A percentile compares a stretch with the other conserved stretches of the same genome.
These are phyloP conservation scores for Cherax destructor DNA, from an alignment of 1,140 invertebrate genomes.

Conservation along the genomic window DNA sequence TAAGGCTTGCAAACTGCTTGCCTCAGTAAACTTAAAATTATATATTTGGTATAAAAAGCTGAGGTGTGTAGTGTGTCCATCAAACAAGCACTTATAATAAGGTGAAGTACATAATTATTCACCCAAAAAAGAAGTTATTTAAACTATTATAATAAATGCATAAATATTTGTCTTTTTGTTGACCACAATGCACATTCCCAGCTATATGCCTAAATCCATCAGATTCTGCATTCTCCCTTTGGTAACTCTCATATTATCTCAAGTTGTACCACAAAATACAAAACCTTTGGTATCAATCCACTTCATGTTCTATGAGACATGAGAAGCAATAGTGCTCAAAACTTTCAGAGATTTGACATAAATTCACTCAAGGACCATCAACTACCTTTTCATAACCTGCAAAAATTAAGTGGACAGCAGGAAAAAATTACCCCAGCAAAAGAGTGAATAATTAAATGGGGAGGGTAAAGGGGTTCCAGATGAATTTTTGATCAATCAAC, in stretches of 20 bases:
- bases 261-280: constrained; percentile 28
- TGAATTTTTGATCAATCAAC: constrained; percentile 6
- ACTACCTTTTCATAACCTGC: constrained; percentile 9
- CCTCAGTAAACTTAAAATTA: constrained; percentile 53
- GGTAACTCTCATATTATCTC: constrained; percentile 1
- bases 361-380: not conserved
- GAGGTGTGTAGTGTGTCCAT: constrained; percentile 43
- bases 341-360: not conserved
- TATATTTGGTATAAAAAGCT: constrained; percentile 62
- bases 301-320: not conserved
- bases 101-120: constrained; percentile 24
- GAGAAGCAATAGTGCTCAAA: not conserved
- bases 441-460: not conserved
- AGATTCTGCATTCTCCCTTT: constrained; percentile 22
- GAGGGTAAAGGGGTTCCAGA: not conserved
- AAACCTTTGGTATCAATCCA: constrained; percentile 51
- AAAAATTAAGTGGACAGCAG: not conserved
- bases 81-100: constrained; percentile 45
- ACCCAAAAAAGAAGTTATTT: not conserved
- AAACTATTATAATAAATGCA: constrained; percentile 3
- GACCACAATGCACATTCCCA: constrained; percentile 19
- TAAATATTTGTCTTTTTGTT: constrained; percentile 23
- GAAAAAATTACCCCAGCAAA: constrained; percentile 26
- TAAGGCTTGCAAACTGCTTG: not conserved
- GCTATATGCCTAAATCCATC: constrained; percentile 6